A percentile compares a stretch with the other conserved stretches of the same genome.
Evolutionary conservation across 2,888 invertebrate species (phyloP).

Genomic region (Heliconius ethilla): DNA sequence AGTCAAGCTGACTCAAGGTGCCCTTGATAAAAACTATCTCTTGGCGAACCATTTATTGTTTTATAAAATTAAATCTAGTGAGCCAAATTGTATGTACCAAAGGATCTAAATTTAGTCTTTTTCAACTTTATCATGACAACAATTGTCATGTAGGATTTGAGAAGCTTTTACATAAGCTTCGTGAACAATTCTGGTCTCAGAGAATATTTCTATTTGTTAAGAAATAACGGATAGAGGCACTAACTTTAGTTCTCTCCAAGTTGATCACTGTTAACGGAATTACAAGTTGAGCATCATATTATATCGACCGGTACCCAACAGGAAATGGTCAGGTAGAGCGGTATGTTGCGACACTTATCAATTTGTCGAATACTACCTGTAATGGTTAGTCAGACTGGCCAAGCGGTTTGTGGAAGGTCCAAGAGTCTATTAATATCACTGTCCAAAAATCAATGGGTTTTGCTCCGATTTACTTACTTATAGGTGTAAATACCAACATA

Average conservation of each 20-base stretch:
- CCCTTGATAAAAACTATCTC: constrained; percentile 43
- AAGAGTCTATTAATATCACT: constrained; percentile 48
- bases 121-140: constrained; percentile 47
- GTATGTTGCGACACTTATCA: too few relatives aligned
- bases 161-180: constrained; percentile 5
- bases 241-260: too few relatives aligned
- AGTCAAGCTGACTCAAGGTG: constrained; percentile 41
- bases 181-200: constrained; percentile 21
- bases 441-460: constrained; percentile 48
- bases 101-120: constrained; percentile 29
- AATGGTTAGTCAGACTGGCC: constrained; percentile 43
- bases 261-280: too few relatives aligned
- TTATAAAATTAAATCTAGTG: constrained; percentile 26
- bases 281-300: too few relatives aligned
- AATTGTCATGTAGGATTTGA: constrained; percentile 41
- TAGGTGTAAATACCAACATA: constrained; percentile 42
- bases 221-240: too few relatives aligned
- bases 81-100: constrained; percentile 44
- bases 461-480: constrained; percentile 42
- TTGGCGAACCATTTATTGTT: constrained; percentile 31
- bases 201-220: constrained; percentile 12
- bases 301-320: too few relatives aligned
- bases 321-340: too few relatives aligned
- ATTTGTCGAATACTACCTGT: constrained; percentile 11
- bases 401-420: constrained; percentile 43